Evolutionary conservation across 2,888 invertebrate species (phyloP).

Genomic region (Urechis unicinctus): DNA sequence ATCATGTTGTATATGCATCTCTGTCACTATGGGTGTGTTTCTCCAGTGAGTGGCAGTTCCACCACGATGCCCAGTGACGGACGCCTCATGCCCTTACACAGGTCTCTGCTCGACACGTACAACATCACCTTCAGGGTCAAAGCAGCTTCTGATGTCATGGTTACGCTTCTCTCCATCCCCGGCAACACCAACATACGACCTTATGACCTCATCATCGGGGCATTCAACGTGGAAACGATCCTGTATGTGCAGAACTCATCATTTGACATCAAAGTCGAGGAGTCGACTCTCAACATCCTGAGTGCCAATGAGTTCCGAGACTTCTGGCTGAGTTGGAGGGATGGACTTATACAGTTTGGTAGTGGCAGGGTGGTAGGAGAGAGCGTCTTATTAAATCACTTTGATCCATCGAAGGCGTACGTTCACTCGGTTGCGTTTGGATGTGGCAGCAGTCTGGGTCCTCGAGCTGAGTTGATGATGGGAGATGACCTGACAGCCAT

Average conservation of each 20-base stretch:
- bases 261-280: conserved; percentile 1
- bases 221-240: not conserved
- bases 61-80: no score
- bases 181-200: not conserved
- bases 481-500: no score
- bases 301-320: not conserved
- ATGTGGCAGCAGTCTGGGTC: no score
- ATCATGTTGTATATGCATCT: no score
- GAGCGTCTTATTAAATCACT: not conserved
- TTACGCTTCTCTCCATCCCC: not conserved
- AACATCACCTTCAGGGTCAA: not conserved
- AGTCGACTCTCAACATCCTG: conserved; percentile 4
- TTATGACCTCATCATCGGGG: not conserved
- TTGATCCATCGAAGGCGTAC: not conserved
- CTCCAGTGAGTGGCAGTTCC: no score
- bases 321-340: conserved; percentile 6
- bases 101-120: not conserved
- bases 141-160: not conserved
- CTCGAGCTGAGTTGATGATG: no score
- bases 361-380: not conserved
- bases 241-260: not conserved
- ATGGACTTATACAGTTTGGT: conserved; percentile 1
- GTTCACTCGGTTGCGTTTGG: not conserved
- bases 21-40: no score
- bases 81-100: not conserved